Evolutionary conservation across 2,888 invertebrate genomes (phyloP).

Genomic region (Nomada fucata): DNA sequence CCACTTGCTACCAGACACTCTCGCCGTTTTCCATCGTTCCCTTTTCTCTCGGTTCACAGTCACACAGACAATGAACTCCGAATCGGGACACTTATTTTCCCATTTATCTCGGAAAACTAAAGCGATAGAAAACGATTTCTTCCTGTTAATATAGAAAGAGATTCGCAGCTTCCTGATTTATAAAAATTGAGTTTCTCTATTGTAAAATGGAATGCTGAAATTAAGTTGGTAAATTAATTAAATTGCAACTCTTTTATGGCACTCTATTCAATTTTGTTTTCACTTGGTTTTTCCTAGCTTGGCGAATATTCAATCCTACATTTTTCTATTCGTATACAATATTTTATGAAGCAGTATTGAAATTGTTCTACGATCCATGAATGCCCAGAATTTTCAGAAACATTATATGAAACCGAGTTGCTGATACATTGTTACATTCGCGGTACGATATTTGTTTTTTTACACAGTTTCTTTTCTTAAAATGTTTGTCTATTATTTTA

Average conservation of each 20-base stretch:
- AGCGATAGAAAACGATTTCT: neutral
- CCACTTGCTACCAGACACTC: conserved; percentile 43
- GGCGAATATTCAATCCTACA: no score
- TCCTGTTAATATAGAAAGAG: neutral
- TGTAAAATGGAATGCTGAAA: neutral
- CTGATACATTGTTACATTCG: no score
- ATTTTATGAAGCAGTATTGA: no score
- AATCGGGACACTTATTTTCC: conserved; percentile 46
- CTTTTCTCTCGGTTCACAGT: neutral
- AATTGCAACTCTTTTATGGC: neutral
- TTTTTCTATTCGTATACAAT: no score
- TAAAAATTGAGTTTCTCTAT: neutral
- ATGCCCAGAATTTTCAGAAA: no score
- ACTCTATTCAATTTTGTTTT: neutral
- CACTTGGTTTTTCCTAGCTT: neutral
- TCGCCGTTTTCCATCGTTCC: conserved; percentile 4
- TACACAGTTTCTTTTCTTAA: no score
- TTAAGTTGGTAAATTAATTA: neutral
- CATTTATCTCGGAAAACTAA: conserved; percentile 39
- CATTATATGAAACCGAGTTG: no score
- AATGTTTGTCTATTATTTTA: neutral
- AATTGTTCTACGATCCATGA: no score
- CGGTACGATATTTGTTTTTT: no score
- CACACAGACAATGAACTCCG: conserved; percentile 36
- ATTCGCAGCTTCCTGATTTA: neutral